Evolutionary conservation across 2,113 vertebrate species (phyloP).

Genomic region (Ginglymostoma cirratum): DNA sequence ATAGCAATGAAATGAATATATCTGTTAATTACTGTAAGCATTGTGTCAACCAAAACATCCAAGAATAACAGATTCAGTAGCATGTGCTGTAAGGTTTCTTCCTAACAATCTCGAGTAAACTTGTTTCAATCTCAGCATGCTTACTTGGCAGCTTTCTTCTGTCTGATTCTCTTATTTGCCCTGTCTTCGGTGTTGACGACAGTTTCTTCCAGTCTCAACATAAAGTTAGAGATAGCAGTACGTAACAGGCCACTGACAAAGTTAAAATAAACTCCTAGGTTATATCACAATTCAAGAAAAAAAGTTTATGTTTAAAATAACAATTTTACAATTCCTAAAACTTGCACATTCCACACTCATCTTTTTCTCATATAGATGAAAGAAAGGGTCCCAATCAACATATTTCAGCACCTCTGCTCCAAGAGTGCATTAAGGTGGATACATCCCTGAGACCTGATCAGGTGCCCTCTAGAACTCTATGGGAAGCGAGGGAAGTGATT

Average conservation of each 20-base stretch:
- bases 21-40: not conserved
- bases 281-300: not conserved
- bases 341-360: not conserved
- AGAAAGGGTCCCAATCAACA: not conserved
- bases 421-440: not conserved
- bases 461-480: too few relatives aligned
- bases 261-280: not conserved
- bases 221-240: too few relatives aligned
- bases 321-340: not conserved
- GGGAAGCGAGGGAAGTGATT: too few relatives aligned
- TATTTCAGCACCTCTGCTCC: not conserved
- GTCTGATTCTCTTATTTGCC: not conserved
- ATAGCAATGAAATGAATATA: too few relatives aligned
- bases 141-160: not conserved
- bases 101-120: not conserved
- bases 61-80: not conserved
- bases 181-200: not conserved
- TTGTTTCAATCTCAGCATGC: not conserved
- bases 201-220: too few relatives aligned
- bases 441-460: too few relatives aligned
- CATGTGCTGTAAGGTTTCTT: not conserved
- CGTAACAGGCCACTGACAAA: too few relatives aligned
- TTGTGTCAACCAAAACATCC: not conserved
- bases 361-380: not conserved
- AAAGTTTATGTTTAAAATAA: not conserved